Evolutionary conservation across 1,140 invertebrate species (phyloP), one percentile per base, ranked within the genome.

Genomic region (Chrysopa pallens): DNA sequence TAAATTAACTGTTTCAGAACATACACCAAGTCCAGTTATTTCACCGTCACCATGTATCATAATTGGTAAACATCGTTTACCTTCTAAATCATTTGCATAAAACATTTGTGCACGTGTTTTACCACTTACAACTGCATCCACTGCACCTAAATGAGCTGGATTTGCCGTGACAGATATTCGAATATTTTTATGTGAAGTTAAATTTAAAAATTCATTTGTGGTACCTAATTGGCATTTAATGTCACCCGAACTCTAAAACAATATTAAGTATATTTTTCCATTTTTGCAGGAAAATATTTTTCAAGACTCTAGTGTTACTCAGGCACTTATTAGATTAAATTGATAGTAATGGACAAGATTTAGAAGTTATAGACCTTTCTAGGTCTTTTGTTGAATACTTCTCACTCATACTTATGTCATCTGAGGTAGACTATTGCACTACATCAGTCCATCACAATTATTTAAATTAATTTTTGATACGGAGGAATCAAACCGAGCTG

Each of bases 161-260:
- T 95, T 94, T 1, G 86, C 84, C 36, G 89, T 77, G 44, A 95
- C 73, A 1, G 84, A 75, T 13, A 92, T 62, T 42, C 78, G 76
- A 46, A 93, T 76, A 47, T 80, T 79, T 51, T 81, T 84, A 49
- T 89, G 84, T 5, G 80, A 84, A 23, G 76, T 70, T 0, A 80
- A 66, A 53, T 91, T 91, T 23, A 23, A 23, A 23, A 23, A 23
- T 23, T 23, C 17, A 23, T 23, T 23, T 23, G 17, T 23, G 2
- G 84, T 80, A 6, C 91, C 91, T 50, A 95, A 67, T 64, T 95
- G 90, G 60, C 94, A 95, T 55, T 94, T 95, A 0, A 95, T 88
- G 61, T 95, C 90, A n/a, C 90, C 90, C 6, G 85, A 86, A 37
- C 84, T 86, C 63, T 83, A 48, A 44, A 23, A 23, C 17, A 23